Evolutionary conservation across 1,140 invertebrate species (phyloP).

Genomic region (Diabrotica undecimpunctata): DNA sequence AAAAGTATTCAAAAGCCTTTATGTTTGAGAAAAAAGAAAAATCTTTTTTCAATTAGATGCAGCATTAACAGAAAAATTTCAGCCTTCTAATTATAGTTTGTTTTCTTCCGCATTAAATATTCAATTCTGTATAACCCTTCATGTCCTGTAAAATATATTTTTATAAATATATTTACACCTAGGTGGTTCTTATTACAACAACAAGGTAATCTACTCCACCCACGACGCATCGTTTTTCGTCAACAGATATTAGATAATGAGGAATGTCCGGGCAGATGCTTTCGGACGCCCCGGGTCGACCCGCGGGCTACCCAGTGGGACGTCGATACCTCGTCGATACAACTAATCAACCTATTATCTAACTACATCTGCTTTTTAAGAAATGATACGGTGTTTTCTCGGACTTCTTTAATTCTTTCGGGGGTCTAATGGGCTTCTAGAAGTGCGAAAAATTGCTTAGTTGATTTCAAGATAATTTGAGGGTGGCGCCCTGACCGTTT

Average conservation of each 20-base stretch:
- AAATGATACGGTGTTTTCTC: conserved; percentile 2
- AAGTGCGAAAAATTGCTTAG: background rate
- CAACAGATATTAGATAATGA: conserved; percentile 1
- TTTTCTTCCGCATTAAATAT: too few species aligned
- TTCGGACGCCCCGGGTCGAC: background rate
- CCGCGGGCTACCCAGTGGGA: too few species aligned
- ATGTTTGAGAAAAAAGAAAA: too few species aligned
- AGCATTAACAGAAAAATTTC: too few species aligned
- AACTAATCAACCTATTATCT: conserved; percentile 1
- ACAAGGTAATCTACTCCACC: background rate
- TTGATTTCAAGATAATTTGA: background rate
- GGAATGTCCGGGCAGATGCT: background rate
- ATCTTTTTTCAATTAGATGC: too few species aligned
- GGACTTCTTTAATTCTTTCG: background rate
- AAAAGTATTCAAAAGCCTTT: too few species aligned
- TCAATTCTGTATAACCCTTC: too few species aligned
- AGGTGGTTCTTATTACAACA: too few species aligned
- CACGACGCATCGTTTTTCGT: background rate
- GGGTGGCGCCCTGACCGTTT: background rate
- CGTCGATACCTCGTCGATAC: background rate
- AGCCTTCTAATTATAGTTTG: too few species aligned
- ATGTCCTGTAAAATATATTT: too few species aligned
- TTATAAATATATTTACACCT: too few species aligned
- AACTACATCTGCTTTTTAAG: conserved; percentile 1
- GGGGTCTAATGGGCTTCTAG: background rate